Evolutionary conservation across 2,113 vertebrate species (phyloP).

Genomic region (Semicossyphus pulcher): DNA sequence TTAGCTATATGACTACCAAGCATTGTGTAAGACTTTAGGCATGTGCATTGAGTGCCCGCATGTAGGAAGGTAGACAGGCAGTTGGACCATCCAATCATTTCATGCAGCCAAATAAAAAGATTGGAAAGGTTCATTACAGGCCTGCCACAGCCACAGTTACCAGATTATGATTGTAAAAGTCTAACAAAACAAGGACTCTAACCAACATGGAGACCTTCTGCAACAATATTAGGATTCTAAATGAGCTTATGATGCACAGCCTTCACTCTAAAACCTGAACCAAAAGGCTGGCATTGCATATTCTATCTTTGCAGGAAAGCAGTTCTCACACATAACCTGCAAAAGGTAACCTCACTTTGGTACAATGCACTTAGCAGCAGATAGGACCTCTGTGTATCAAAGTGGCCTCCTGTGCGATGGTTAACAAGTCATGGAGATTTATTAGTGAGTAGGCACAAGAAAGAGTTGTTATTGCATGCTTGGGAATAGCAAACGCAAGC

Average conservation of each 20-base stretch:
- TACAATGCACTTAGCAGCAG: constrained; percentile 33
- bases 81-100: too few species aligned
- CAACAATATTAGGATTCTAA: neutral
- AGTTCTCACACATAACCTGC: neutral
- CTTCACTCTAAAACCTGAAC: neutral
- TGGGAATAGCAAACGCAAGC: constrained; percentile 55
- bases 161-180: too few species aligned
- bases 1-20: too few species aligned
- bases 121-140: too few species aligned
- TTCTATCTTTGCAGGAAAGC: neutral
- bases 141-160: too few species aligned
- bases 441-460: constrained; percentile 53
- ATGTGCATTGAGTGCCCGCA: too few species aligned
- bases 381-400: constrained; percentile 50
- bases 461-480: constrained; percentile 60
- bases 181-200: neutral
- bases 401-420: constrained; percentile 42
- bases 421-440: constrained; percentile 74
- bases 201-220: constrained; percentile 2
- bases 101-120: too few species aligned
- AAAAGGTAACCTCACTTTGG: constrained; percentile 14
- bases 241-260: too few species aligned
- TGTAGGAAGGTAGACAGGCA: too few species aligned
- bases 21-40: too few species aligned
- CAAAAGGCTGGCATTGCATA: neutral